phyloP scores from a whole-genome alignment of 2,113 vertebrate species.

The Micronycteris hirsuta region DNA sequence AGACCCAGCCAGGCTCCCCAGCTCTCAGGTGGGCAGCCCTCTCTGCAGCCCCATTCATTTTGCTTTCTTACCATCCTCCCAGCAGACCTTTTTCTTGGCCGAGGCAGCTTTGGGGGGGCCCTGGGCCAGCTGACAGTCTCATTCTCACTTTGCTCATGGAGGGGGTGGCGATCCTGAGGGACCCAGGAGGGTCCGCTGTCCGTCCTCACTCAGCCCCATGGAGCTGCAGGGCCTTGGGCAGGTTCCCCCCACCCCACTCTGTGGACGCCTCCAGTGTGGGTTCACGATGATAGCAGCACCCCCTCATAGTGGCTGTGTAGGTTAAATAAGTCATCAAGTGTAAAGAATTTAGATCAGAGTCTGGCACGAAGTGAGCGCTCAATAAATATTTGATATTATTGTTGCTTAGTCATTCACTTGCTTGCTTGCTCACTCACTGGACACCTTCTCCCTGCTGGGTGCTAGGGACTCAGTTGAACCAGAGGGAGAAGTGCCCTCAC shows the following conservation, averaged over 20 bases:
- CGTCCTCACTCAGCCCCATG: neutral
- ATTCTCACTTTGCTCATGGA: neutral
- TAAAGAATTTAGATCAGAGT: neutral
- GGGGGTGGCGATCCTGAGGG: neutral
- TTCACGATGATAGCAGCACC: neutral
- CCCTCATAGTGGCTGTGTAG: neutral
- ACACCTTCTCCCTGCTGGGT: neutral
- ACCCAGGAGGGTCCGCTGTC: neutral
- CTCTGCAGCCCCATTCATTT: neutral
- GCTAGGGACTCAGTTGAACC: neutral
- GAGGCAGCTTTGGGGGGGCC: neutral
- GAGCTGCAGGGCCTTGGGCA: neutral
- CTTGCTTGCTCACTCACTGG: neutral
- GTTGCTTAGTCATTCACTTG: neutral
- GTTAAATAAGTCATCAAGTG: neutral
- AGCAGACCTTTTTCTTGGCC: neutral
- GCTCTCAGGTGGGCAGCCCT: neutral
- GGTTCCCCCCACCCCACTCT: neutral
- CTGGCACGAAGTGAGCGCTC: neutral
- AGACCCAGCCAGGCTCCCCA: neutral
- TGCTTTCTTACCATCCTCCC: neutral
- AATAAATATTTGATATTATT: neutral
- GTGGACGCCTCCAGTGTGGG: fast-evolving
- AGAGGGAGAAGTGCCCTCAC: fast-evolving
- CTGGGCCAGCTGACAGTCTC: neutral